Evolutionary conservation across 2,113 vertebrate genomes (phyloP).

Genomic region (Xiphophorus hellerii): DNA sequence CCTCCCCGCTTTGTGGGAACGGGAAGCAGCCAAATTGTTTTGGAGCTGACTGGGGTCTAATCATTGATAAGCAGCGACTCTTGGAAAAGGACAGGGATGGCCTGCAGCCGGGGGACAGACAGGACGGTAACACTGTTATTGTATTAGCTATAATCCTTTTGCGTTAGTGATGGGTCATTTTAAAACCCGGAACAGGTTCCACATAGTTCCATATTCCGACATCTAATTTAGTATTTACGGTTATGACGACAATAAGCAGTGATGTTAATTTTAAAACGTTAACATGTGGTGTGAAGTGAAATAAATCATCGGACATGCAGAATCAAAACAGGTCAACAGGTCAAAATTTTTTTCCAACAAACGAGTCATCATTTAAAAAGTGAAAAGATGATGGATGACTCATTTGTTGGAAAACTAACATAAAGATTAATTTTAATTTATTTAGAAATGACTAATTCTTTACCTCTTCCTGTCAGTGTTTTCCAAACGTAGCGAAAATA

Average conservation of each 20-base stretch:
- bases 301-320: not conserved
- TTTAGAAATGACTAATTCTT: not conserved
- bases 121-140: constrained; percentile 50
- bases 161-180: no score
- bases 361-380: no score
- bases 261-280: not conserved
- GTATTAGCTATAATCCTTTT: not conserved
- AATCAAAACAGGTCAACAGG: not conserved
- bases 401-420: no score
- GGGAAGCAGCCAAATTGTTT: constrained; percentile 75
- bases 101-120: constrained; percentile 45
- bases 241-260: not conserved
- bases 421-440: no score
- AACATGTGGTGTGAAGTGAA: not conserved
- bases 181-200: no score
- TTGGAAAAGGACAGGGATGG: constrained; percentile 43
- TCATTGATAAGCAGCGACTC: constrained; percentile 68
- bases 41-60: constrained; percentile 66
- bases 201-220: not conserved
- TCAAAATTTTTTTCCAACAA: no score
- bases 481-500: not conserved
- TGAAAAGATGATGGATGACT: no score
- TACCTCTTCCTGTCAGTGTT: not conserved
- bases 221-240: not conserved
- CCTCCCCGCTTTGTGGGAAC: constrained; percentile 72